These are phyloP conservation scores for Philypnodon macrostomus DNA, from an alignment of 2,797 vertebrate genomes.

Conservation along the genomic window DNA sequence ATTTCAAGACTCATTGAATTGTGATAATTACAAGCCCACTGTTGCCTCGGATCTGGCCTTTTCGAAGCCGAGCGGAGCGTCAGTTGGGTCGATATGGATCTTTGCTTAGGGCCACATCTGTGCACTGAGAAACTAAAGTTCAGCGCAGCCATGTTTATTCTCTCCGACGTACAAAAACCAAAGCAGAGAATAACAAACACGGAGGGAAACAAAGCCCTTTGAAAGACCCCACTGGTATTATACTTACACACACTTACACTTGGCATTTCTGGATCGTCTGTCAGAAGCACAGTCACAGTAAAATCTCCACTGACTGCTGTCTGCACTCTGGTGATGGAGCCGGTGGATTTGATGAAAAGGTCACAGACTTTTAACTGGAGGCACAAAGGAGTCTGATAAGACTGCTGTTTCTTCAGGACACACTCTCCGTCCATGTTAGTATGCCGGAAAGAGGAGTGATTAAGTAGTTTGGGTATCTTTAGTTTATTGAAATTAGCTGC, in stretches of 20 bases:
- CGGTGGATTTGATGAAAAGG: conserved; percentile 1
- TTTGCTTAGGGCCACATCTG: neutral
- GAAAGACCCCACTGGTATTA: neutral
- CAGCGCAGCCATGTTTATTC: neutral
- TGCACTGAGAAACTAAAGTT: neutral
- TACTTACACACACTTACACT: neutral
- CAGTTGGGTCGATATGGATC: conserved; percentile 1
- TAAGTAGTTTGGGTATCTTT: no score
- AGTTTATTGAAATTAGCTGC: no score
- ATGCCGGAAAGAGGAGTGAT: no score
- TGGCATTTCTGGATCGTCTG: conserved; percentile 1
- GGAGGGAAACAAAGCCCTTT: neutral
- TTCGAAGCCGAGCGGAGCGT: neutral
- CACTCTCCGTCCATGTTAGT: no score
- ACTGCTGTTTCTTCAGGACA: conserved; percentile 1
- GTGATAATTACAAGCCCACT: neutral
- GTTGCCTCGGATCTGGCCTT: conserved; percentile 2
- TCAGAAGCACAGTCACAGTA: neutral
- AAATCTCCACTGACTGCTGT: conserved; percentile 2
- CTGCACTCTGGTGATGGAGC: neutral
- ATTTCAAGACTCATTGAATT: conserved; percentile 9
- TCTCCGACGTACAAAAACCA: neutral
- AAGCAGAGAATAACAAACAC: neutral
- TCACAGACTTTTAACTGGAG: conserved; percentile 2
- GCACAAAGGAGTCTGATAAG: neutral